Percentiles rank a stretch among this genome's conserved stretches.
Evolutionary conservation across 1,140 invertebrate species (phyloP).

Genomic region (Brachionus rotundiformis): DNA sequence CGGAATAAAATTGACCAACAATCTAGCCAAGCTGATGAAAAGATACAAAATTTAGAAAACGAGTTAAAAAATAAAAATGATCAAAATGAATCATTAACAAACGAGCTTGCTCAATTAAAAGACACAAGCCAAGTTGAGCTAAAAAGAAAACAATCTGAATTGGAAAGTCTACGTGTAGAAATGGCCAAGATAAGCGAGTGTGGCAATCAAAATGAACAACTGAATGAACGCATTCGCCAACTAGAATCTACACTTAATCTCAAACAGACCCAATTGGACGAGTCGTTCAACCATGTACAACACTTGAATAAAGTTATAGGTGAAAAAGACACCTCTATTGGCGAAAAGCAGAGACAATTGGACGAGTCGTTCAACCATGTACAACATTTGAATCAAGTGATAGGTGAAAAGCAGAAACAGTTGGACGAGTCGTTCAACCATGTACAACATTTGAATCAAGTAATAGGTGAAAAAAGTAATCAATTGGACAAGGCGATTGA

Average conservation of each 20-base stretch:
- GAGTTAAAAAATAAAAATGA: not conserved
- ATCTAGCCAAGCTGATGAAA: not conserved
- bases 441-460: not conserved
- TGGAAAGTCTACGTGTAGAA: not conserved
- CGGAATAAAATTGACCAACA: not conserved
- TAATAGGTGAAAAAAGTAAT: not conserved
- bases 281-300: conserved; percentile 6
- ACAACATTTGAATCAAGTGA: not conserved
- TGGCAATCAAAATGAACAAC: not conserved
- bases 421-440: not conserved
- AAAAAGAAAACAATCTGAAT: not conserved
- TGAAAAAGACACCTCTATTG: not conserved
- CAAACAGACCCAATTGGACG: conserved; percentile 27
- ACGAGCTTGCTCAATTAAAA: not conserved
- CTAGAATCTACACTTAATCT: not conserved
- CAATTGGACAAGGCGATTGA: not conserved
- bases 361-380: conserved; percentile 15
- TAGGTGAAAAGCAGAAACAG: not conserved
- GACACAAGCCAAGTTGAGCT: not conserved
- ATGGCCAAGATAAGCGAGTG: not conserved
- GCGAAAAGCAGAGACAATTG: conserved; percentile 11
- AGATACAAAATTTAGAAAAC: not conserved
- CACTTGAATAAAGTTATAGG: not conserved
- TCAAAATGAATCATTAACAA: not conserved
- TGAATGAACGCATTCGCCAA: not conserved